phyloP scores from a whole-genome alignment of 1,140 invertebrate species.

The Drosophila insularis region DNA sequence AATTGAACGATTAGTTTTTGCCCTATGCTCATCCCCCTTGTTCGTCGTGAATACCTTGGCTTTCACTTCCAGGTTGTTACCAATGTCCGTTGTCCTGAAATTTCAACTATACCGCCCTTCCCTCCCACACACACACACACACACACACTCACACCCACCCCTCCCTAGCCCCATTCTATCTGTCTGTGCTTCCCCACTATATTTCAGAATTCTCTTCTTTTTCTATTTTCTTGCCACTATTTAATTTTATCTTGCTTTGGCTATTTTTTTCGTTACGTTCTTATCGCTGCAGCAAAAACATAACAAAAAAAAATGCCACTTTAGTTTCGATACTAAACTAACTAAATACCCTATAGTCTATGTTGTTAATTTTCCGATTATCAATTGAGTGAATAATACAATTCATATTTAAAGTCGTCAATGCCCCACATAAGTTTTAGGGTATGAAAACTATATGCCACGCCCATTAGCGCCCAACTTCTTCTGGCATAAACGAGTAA shows the following conservation, averaged over 20 bases:
- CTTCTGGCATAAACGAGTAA: background rate
- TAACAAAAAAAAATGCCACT: background rate
- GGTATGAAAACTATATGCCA: slow-evolving; percentile 61
- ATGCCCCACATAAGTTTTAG: background rate
- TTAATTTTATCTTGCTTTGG: slow-evolving; percentile 75
- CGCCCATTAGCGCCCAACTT: background rate
- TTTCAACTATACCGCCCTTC: background rate
- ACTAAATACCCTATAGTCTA: background rate
- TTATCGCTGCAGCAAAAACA: slow-evolving; percentile 38
- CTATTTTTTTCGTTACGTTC: slow-evolving; percentile 69
- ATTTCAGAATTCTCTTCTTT: background rate
- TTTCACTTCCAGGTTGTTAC: slow-evolving; percentile 24
- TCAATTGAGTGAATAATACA: too few species aligned
- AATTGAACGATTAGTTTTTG: slow-evolving; percentile 80
- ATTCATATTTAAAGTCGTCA: too few species aligned
- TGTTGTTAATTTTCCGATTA: background rate
- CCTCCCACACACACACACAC: too few species aligned
- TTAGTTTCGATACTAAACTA: too few species aligned
- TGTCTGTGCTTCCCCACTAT: background rate
- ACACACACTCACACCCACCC: background rate
- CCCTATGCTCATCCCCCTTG: slow-evolving; percentile 25
- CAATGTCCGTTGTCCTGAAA: slow-evolving; percentile 21
- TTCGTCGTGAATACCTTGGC: background rate
- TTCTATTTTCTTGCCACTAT: slow-evolving; percentile 60
- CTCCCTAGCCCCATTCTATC: background rate